Evolutionary conservation across 2,797 vertebrate genomes (phyloP), one percentile per base, ranked within the genome.

Genomic region (Sebastes wilsoni): DNA sequence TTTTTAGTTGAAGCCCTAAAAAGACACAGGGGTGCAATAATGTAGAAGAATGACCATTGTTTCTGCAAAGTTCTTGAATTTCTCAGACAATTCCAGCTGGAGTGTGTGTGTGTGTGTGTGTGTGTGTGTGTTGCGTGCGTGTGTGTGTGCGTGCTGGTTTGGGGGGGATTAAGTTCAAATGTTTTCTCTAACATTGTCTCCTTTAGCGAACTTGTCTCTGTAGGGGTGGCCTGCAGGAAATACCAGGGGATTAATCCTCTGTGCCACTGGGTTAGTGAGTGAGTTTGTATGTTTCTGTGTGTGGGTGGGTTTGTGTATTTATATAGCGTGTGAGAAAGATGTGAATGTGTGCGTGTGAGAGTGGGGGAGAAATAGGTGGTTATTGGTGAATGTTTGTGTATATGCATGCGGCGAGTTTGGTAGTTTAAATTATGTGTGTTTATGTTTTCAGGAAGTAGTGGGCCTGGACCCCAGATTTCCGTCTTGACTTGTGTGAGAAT

Each of bases 141-240:
- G 59, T 56, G 46, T 74, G 60, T 49, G 46, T 77, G 70, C 70
- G 34, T 78, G 69, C 36, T 12, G 5, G n/a, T 49, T 42, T 16
- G 42, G 3, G 20, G 27, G 25, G 66, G 77, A 81, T 89, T 78
- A 68, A 59, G 64, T 72, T 60, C 49, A 80, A 62, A 72, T 58
- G 73, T 80, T 82, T 82, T 80, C 61, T 69, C 3, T 14, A 79
- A 81, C 79, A 66, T 64, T 67, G 49, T 88, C 71, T 86, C 69
- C 65, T 64, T 85, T 54, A 52, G 78, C 22, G 60, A 82, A 69
- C 27, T 71, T 81, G 86, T 82, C 61, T 90, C 66, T 86, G 72
- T 81, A 74, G 82, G 85, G 86, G 92, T 84, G 89, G 84, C 82
- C 87, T 83, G 74, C 85, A 91, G 89, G 87, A 93, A 94, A 93